phyloP scores from a whole-genome alignment of 1,140 invertebrate genomes.

The Pseudomyrmex pallidus region DNA sequence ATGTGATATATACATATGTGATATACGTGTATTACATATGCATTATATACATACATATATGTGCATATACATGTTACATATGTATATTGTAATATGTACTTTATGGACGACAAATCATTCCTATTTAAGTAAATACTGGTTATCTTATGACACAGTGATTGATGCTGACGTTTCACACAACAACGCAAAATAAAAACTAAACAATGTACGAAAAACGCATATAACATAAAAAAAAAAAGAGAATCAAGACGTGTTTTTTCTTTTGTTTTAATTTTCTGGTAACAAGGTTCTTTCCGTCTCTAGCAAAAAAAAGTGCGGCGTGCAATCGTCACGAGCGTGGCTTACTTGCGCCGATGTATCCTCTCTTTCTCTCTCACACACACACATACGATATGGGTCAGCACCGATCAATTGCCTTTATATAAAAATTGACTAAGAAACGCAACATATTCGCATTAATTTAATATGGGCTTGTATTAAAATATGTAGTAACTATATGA shows the following conservation, averaged over 20 bases:
- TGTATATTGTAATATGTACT: constrained; percentile 25
- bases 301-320: neutral
- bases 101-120: constrained; percentile 66
- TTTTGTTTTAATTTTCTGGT: neutral
- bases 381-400: constrained; percentile 57
- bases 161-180: constrained; percentile 59
- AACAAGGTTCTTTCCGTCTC: constrained; percentile 23
- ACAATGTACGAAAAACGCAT: constrained; percentile 1
- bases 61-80: too few species aligned
- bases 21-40: too few species aligned
- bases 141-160: constrained; percentile 73
- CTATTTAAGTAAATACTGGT: constrained; percentile 70
- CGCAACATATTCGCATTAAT: constrained; percentile 79
- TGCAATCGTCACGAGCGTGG: constrained; percentile 28
- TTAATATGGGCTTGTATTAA: constrained; percentile 85
- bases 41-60: too few species aligned
- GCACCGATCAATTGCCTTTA: constrained; percentile 77
- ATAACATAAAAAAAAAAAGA: constrained; percentile 18
- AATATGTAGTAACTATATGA: constrained; percentile 83
- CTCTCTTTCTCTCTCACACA: too few species aligned
- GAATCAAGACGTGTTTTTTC: too few species aligned
- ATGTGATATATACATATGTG: too few species aligned
- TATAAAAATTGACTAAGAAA: constrained; percentile 84
- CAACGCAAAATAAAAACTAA: constrained; percentile 19
- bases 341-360: neutral